Evolutionary conservation across 2,888 invertebrate species (phyloP).

Genomic region (Chaetogeoica ovagalla): DNA sequence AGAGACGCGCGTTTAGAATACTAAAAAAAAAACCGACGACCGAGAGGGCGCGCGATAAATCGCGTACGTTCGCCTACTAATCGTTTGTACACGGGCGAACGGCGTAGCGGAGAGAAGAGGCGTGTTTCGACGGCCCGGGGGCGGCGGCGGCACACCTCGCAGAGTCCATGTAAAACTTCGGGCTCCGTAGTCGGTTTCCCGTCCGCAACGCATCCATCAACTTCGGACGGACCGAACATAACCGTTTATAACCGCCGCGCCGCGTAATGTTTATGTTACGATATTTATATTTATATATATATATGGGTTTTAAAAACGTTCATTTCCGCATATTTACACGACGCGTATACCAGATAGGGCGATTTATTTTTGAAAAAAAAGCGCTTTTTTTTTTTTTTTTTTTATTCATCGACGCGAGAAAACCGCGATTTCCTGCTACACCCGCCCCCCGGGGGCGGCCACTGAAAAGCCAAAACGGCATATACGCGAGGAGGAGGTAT

Average conservation of each 20-base stretch:
- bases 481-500: no score
- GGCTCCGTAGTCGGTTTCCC: constrained; percentile 4
- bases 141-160: not conserved
- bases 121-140: not conserved
- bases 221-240: constrained; percentile 36
- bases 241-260: constrained; percentile 36
- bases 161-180: not conserved
- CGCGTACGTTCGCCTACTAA: not conserved
- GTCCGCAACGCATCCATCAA: constrained; percentile 39
- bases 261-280: not conserved
- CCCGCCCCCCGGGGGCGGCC: no score
- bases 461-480: no score
- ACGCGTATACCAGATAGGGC: no score
- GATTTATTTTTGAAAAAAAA: no score
- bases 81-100: no score
- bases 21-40: not conserved
- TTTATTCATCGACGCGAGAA: no score
- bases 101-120: not conserved
- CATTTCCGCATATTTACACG: no score
- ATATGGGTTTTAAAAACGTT: no score
- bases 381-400: no score
- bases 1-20: constrained; percentile 2
- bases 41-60: not conserved
- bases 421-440: no score
- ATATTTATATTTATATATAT: no score